Evolutionary conservation across 2,113 vertebrate species (phyloP).

Genomic region (Meriones unguiculatus): DNA sequence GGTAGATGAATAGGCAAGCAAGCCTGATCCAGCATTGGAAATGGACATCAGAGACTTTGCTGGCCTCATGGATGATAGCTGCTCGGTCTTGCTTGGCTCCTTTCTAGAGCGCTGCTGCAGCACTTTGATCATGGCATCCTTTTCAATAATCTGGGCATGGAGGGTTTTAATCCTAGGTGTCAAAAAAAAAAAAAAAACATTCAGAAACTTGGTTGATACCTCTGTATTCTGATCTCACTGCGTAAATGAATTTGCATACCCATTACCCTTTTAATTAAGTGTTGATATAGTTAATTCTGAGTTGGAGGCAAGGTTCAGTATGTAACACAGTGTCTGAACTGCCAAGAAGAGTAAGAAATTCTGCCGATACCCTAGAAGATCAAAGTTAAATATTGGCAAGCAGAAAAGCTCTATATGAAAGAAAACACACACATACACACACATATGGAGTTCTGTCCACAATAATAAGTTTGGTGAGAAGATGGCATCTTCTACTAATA

Average conservation of each 20-base stretch:
- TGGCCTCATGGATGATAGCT: conserved; percentile 94
- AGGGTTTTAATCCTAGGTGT: conserved; percentile 96
- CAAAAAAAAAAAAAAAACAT: conserved; percentile 57
- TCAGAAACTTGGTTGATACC: neutral
- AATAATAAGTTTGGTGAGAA: conserved; percentile 13
- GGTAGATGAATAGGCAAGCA: conserved; percentile 93
- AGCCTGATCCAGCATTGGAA: conserved; percentile 93
- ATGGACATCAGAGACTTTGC: conserved; percentile 99
- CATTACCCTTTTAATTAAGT: neutral
- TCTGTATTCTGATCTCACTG: neutral
- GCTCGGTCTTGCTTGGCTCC: conserved; percentile 93
- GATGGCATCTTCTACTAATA: neutral
- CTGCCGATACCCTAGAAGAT: conserved; percentile 14
- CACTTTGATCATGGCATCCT: conserved; percentile 99
- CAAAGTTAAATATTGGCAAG: conserved; percentile 7
- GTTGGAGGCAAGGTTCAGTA: neutral
- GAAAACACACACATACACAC: neutral
- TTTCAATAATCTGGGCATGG: conserved; percentile 99
- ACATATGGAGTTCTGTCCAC: neutral
- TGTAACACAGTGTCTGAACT: neutral
- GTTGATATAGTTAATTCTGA: conserved; percentile 18
- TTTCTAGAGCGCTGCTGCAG: conserved; percentile 98
- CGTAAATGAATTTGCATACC: neutral
- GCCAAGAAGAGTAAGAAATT: neutral
- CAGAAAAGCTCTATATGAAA: neutral